A percentile compares a stretch with the other conserved stretches of the same genome.
Conservation (phyloP, 1,140 invertebrate genomes). For the Hycleus phaleratus region DNA sequence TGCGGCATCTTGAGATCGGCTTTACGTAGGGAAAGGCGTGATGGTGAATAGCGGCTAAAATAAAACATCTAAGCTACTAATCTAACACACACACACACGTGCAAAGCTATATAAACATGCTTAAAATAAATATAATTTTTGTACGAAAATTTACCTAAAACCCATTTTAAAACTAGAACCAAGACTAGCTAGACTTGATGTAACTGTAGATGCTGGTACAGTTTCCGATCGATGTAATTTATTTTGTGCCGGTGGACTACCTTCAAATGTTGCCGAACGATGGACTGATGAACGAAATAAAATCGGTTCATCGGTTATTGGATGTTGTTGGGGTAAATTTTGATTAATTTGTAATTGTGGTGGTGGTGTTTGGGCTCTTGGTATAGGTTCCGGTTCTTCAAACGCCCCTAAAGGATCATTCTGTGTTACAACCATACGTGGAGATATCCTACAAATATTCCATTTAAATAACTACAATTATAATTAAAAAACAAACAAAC, state of each 20-base stretch:
- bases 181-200: slow-evolving; percentile 65
- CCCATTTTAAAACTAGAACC: slow-evolving; percentile 73
- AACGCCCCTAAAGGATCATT: slow-evolving; percentile 87
- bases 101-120: slow-evolving; percentile 15
- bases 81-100: slow-evolving; percentile 21
- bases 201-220: slow-evolving; percentile 64
- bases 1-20: slow-evolving; percentile 61
- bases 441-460: slow-evolving; percentile 46
- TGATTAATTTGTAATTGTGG: slow-evolving; percentile 17
- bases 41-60: slow-evolving; percentile 71
- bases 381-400: slow-evolving; percentile 42
- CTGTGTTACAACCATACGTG: slow-evolving; percentile 75
- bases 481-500: slow-evolving; percentile 25
- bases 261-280: slow-evolving; percentile 53
- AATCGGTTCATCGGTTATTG: slow-evolving; percentile 31
- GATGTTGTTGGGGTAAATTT: slow-evolving; percentile 10
- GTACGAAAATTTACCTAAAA: slow-evolving; percentile 60
- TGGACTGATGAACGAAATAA: slow-evolving; percentile 36
- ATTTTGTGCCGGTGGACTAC: slow-evolving; percentile 42
- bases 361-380: slow-evolving; percentile 21
- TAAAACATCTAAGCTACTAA: slow-evolving; percentile 44
- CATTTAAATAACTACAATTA: background rate
- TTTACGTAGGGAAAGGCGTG: slow-evolving; percentile 67
- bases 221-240: slow-evolving; percentile 72
- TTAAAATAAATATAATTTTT: background rate